Base-by-base conservation (phyloP, 2,888 invertebrate species). In the Thelaira solivaga region DNA sequence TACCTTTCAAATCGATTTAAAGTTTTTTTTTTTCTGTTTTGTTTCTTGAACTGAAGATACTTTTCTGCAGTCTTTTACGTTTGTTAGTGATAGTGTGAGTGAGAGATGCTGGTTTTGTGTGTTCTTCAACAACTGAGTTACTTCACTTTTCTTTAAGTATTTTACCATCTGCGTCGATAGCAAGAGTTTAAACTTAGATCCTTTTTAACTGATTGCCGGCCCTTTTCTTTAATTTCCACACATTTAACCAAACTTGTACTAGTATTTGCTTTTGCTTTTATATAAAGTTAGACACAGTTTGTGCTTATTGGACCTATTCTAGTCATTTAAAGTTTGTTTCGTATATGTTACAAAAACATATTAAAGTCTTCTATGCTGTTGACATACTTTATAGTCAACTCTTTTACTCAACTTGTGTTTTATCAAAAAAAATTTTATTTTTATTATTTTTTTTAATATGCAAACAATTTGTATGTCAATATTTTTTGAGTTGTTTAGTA, bases 1-100 rank as follows among this genome's bases (percentile, higher is more conserved):
- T 64, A 20, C 45, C 55, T 55, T 51, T 39, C 34, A 69, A 73
- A 74, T 69, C 73, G 73, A 74, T 69, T 73, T 69, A 59, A 69
- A 69, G 51, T 49, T 43, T 43, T 13, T 43, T 51, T 39, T 24
- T 26, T 31, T 26, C 24, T 39, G 20, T 36, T 55, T 53, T 55
- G 20, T 29, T 45, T 26, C 26, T 51, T 51, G 3, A 24, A 49
- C 57, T 45, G 34, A 31, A 41, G 49, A 55, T 22, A 47, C 45
- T 57, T 64, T 36, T 41, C 4, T 49, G 41, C 8, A 73, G 18
- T 41, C 22, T 26, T 55, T 41, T 55, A n/a, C 18, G 47, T 49
- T 16, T 11, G 34, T 1, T 39, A 8, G 22, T 13, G 5, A 13
- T 16, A 39, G n/a, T n/a, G 34, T 34, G 2, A n/a, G 34, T n/a